Evolutionary conservation across 2,888 invertebrate species (phyloP), one percentile per base, ranked within the genome.

Genomic region (Fabriciana adippe): DNA sequence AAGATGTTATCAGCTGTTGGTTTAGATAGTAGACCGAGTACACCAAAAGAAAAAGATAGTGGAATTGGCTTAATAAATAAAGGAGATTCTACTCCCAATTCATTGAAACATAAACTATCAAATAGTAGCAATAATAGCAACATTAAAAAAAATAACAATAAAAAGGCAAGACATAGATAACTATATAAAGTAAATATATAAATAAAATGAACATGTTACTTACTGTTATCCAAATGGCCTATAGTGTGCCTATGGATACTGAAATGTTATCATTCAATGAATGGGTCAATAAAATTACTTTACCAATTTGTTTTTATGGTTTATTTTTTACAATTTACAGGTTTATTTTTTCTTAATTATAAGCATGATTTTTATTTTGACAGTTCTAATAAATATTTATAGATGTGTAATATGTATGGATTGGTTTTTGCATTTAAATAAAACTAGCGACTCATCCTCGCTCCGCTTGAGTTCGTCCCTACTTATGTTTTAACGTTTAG

Each of bases 111-210:
- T 74, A 94, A 94, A 82, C 76, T 91, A 59, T 76, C 85, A 15
- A 86, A 79, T 68, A 87, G 87, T 69, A 85, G 81, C 66, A 86
- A 88, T 55, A 87, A 80, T 69, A 89, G 93, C 81, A 95, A 94
- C 71, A 92, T 94, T 53, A 97, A 97, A 85, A 97, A 97, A 80
- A 96, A 94, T 82, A 95, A 94, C 76, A 96, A 95, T 81, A 97
- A 97, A 84, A 96, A 97, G 87, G 95, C 96, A 21, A 94, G 96
- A 79, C 97, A 97, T 88, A 95, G 97, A 69, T 63, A 70, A 71
- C 57, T 67, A 41, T 31, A 53, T 53, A 26, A 41, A 18, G 31
- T 31, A 18, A 26, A 50, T 55, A 50, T 35, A 57, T 51, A 67
- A 51, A 26, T 64, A 53, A 64, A 56, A 57, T 62, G 5, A 18